Evolutionary conservation across 2,888 invertebrate genomes (phyloP).

Genomic region (Drosophila colorata): DNA sequence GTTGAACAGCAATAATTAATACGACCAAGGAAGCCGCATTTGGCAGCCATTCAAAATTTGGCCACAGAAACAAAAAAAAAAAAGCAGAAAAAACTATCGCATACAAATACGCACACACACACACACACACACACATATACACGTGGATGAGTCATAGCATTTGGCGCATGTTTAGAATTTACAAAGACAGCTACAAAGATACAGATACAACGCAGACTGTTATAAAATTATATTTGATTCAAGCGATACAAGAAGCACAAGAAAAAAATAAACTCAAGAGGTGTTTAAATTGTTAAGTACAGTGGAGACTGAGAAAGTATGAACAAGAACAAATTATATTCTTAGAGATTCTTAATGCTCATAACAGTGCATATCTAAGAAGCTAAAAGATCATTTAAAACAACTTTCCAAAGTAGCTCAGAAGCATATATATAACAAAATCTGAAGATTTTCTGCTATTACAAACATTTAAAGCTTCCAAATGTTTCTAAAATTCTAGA

Average conservation of each 20-base stretch:
- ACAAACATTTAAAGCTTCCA: background rate
- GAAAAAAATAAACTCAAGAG: conserved; percentile 28
- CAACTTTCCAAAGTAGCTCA: background rate
- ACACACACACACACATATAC: conserved; percentile 19
- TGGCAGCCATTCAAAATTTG: conserved; percentile 80
- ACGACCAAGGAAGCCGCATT: conserved; percentile 81
- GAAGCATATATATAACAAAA: background rate
- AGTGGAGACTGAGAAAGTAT: too few relatives aligned
- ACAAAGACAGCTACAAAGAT: conserved; percentile 57
- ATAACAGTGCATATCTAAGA: background rate
- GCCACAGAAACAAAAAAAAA: conserved; percentile 47
- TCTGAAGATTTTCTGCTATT: background rate
- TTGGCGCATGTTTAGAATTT: conserved; percentile 77
- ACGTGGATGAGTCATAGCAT: conserved; percentile 63
- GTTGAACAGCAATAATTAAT: conserved; percentile 80
- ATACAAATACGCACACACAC: conserved; percentile 36
- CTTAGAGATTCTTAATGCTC: background rate
- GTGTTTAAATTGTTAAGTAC: conserved; percentile 39
- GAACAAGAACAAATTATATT: too few relatives aligned
- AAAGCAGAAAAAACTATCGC: conserved; percentile 41
- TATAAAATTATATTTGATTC: conserved; percentile 65
- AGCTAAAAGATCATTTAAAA: background rate
- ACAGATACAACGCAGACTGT: conserved; percentile 36
- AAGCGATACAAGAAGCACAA: conserved; percentile 28
- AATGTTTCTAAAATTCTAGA: too few relatives aligned